Evolutionary conservation across 1,140 invertebrate species (phyloP).

Genomic region (Tribolium madens): DNA sequence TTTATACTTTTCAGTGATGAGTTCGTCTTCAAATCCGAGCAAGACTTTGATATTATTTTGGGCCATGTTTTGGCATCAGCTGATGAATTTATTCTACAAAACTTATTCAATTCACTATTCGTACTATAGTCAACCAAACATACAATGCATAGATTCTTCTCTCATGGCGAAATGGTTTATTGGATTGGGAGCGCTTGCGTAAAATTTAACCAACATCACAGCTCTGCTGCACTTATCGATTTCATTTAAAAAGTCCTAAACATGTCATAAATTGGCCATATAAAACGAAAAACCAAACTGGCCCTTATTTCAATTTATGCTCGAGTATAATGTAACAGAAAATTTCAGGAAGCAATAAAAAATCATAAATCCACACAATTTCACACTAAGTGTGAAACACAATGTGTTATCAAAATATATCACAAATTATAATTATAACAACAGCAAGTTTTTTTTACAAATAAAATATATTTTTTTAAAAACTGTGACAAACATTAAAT

Average conservation of each 20-base stretch:
- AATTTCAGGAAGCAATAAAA: no score
- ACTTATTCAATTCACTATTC: background rate
- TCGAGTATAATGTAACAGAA: background rate
- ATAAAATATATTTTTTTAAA: no score
- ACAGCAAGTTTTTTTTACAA: no score
- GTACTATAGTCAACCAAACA: constrained; percentile 30
- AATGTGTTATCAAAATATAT: no score
- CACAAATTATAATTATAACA: no score
- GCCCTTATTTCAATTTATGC: background rate
- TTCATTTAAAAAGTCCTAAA: constrained; percentile 16
- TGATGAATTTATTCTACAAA: constrained; percentile 22
- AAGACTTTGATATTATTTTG: constrained; percentile 69
- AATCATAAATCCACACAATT: no score
- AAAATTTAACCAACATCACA: constrained; percentile 6
- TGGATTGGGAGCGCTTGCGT: constrained; percentile 16
- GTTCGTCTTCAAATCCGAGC: constrained; percentile 78
- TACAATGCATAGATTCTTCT: background rate
- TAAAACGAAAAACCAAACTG: background rate
- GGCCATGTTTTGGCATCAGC: constrained; percentile 63
- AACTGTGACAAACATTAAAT: no score
- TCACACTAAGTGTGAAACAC: no score
- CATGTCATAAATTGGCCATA: background rate
- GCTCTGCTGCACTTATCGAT: constrained; percentile 15
- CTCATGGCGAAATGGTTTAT: background rate
- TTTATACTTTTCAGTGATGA: constrained; percentile 74